phyloP scores from a whole-genome alignment of 1,140 invertebrate genomes.

The fruit fly (Drosophila melanogaster) region DNA sequence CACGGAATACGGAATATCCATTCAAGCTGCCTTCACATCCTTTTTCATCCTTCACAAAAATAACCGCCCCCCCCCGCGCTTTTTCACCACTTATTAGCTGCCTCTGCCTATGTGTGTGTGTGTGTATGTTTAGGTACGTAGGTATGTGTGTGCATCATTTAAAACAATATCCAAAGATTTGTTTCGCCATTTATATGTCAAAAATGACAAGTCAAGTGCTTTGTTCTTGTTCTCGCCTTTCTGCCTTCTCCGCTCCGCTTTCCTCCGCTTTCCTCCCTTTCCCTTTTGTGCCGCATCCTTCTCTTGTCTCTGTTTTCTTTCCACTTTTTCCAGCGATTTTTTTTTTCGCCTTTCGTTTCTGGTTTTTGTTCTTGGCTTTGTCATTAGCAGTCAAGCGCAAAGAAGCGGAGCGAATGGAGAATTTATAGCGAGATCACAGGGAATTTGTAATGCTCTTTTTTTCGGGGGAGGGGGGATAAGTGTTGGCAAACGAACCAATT shows the following conservation, averaged over 20 bases:
- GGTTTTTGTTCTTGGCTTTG: constrained; percentile 44
- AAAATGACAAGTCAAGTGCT: constrained; percentile 78
- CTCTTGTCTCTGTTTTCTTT: constrained; percentile 36
- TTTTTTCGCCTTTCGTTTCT: constrained; percentile 23
- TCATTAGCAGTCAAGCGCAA: constrained; percentile 63
- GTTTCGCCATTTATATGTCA: constrained; percentile 79
- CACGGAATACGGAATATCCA: constrained; percentile 1
- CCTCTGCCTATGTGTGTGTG: background rate
- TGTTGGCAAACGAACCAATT: background rate
- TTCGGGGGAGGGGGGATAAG: background rate
- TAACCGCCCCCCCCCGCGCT: constrained; percentile 18
- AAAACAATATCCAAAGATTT: constrained; percentile 82
- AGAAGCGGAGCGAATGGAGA: constrained; percentile 27
- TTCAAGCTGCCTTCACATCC: constrained; percentile 18
- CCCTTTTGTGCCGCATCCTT: constrained; percentile 8
- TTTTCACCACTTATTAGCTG: constrained; percentile 64
- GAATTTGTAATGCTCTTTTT: constrained; percentile 22
- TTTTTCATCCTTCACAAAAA: constrained; percentile 17
- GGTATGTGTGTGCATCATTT: constrained; percentile 53
- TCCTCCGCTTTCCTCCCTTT: background rate
- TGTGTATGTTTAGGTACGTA: background rate
- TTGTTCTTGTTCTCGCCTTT: constrained; percentile 57
- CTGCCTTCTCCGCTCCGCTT: constrained; percentile 7
- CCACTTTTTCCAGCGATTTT: constrained; percentile 14
- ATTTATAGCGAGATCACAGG: constrained; percentile 3